These are phyloP conservation scores for Cuculus canorus DNA, from an alignment of 2,797 vertebrate genomes.

Conservation along the genomic window DNA sequence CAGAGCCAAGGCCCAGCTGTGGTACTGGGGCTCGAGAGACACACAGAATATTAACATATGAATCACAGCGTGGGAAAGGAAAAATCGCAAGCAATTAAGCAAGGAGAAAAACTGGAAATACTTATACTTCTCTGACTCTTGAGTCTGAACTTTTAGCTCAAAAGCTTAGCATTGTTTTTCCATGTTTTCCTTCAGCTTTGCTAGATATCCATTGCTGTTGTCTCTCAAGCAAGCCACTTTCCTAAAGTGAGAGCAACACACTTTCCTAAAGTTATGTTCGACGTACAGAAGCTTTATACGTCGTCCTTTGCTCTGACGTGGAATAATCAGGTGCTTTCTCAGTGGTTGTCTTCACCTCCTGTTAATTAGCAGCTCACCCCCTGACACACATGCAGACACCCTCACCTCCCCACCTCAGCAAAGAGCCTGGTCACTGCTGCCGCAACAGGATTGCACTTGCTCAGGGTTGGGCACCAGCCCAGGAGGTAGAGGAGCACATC, in stretches of 20 bases:
- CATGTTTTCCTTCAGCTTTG: neutral
- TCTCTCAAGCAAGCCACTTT: neutral
- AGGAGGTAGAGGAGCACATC: neutral
- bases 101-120: neutral
- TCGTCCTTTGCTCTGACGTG: neutral
- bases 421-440: neutral
- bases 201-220: neutral
- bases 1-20: neutral
- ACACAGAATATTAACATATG: neutral
- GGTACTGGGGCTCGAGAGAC: neutral
- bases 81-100: neutral
- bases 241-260: neutral
- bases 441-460: neutral
- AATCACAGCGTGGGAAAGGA: neutral
- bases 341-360: neutral
- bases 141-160: neutral
- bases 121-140: conserved; percentile 12
- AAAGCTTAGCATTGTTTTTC: neutral
- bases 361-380: conserved; percentile 10
- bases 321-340: neutral
- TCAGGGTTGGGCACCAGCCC: neutral
- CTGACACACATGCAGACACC: neutral
- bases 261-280: neutral
- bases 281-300: neutral
- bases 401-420: neutral